A percentile compares a stretch with the other conserved stretches of the same genome.
phyloP scores from a whole-genome alignment of 35 echinoderm and acorn worm genomes.

The Apostichopus parvimensis region DNA sequence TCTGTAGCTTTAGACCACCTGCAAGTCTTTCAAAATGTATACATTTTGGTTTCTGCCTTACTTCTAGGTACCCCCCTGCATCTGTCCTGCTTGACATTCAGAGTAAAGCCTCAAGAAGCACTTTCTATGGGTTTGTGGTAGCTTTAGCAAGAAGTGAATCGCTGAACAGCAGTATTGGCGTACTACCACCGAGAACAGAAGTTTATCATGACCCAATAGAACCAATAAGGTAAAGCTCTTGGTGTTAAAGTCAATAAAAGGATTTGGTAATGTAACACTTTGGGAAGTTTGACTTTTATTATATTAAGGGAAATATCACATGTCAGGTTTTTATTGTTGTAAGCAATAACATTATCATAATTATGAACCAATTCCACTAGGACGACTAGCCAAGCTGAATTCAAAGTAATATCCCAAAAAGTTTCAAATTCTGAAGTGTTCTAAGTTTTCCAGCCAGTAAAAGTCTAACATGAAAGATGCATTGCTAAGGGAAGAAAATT shows the following conservation, averaged over 20 bases:
- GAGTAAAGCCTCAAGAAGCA: slow-evolving; percentile 44
- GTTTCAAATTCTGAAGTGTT: too few relatives aligned
- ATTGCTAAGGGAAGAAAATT: too few relatives aligned
- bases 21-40: too few relatives aligned
- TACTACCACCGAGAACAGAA: slow-evolving; percentile 63
- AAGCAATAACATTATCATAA: too few relatives aligned
- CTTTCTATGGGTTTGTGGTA: slow-evolving; percentile 92
- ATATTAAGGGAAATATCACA: neutral
- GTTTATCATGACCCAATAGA: slow-evolving; percentile 46
- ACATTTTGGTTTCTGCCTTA: neutral
- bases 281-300: neutral
- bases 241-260: neutral
- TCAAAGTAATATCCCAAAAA: too few relatives aligned
- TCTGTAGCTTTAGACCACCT: too few relatives aligned
- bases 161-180: slow-evolving; percentile 68
- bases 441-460: too few relatives aligned
- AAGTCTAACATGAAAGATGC: too few relatives aligned
- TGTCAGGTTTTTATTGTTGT: neutral
- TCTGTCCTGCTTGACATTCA: slow-evolving; percentile 54
- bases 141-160: slow-evolving; percentile 74
- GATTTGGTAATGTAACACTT: neutral
- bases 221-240: neutral
- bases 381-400: neutral
- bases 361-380: neutral
- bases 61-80: slow-evolving; percentile 59